Base-by-base conservation (phyloP, 2,113 vertebrate species). In the Siniperca chuatsi region DNA sequence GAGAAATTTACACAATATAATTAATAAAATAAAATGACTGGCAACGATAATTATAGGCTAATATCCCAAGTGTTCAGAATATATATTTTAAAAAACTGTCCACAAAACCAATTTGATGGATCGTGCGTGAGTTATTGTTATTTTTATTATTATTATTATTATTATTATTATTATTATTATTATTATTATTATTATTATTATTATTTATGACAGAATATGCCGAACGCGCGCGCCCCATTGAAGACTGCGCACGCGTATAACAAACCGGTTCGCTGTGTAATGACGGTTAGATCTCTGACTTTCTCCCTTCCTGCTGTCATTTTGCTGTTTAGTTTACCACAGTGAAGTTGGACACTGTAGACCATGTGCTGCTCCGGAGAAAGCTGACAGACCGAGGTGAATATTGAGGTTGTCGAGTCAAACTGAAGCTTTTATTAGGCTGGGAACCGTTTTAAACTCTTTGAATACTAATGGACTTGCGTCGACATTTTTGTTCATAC, bases 351-450 rank as follows among this genome's bases (percentile, higher is more conserved):
- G 20, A 78, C 13, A 25, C 74, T 9, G 68, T 50, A 79, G 55
- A 68, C 40, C 61, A 79, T 78, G 79, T 8, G 65, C 54, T 21
- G 57, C 20, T 6, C 62, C 44, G 25, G 42, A 2, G 15, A 5
- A 3, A 35, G 79, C 46, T 81, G 58, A 75, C 33, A 23, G 1
- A 9, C 69, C 12, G 4, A 13, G 79, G 75, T 82, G 76, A 83
- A 80, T 52, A 2, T 5, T 29, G 29, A 29, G 29, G 29, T 29
- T 29, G 16, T 61, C 42, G 21, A 35, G 20, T 40, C 1, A 16
- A 33, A 44, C 18, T 5, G 46, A 33, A 2, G 7, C 23, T 55
- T 67, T 46, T 4, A 8, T 5, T 1, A 25, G 13, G 21, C 46
- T 7, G 46, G 0, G 0, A 33, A 4, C 2, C 4, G 33, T 74